Evolutionary conservation across 2,113 vertebrate species (phyloP), one percentile per base, ranked within the genome.

Genomic region (Hippolais icterina): DNA sequence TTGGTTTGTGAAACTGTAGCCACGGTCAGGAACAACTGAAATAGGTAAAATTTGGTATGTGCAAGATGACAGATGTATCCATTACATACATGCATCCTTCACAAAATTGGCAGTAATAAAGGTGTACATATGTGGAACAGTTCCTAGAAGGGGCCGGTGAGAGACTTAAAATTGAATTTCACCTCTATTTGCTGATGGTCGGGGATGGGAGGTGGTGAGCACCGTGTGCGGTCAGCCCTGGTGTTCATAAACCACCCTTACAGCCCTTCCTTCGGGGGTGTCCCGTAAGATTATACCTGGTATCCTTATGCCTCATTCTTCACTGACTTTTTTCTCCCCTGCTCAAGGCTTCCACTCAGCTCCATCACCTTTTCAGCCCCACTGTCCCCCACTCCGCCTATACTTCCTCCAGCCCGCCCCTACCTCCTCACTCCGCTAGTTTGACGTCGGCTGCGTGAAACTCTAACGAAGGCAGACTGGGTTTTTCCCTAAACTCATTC

Each of bases 361-460:
- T 64, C 31, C 16, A 13, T 42, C 22, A 20, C 41, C 50, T 42
- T 71, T 25, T 57, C 29, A 37, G 35, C 44, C 23, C 28, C 8
- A 3, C 5, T 71, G 8, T 11, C 5, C 6, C 2, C 2, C 6
- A 22, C 21, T 41, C 53, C 5, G 0, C 20, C 39, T 31, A 0
- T 6, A 11, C 29, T 37, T 77, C 28, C 54, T 49, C 42, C 11
- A 6, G 2, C 35, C 15, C 11, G 33, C 27, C 16, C 1, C 1
- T 27, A 6, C 44, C 53, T 52, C 46, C 20, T 44, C 37, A 19
- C 41, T 37, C 33, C 5, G 1, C n/a, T 61, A 15, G 46, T 59
- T 13, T 61, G 39, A 59, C 12, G 9, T 63, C 66, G 35, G 35
- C 33, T 42, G 19, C 42, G 4, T 33, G 12, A 60, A 60, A 68